Base-by-base conservation (phyloP, 2,113 vertebrate species). In the Saimiri boliviensis region DNA sequence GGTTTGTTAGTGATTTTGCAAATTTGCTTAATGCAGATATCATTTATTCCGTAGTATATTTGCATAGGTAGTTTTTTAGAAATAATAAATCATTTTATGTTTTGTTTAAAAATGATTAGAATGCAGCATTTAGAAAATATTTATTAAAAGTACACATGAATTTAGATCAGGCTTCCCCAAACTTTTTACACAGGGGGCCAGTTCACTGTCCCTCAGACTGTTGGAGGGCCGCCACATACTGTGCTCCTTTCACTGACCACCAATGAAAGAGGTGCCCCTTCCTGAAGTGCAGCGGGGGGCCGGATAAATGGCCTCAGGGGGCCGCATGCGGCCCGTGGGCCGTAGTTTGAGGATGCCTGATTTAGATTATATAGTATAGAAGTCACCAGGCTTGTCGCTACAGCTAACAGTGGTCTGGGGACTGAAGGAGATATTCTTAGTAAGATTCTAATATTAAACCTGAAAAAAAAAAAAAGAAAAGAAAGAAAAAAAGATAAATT, bases 381-480 rank as follows among this genome's bases (percentile, higher is more conserved):
- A 45, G 16, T 56, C 58, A 63, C 21, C 32, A 37, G 74, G 16
- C 25, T 95, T 82, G 56, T 92, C 4, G 45, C 45, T 40, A 45
- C 40, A 86, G 49, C 17, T 45, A 68, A 70, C 5, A 54, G 45
- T 73, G 56, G 88, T 95, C 25, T 83, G 30, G n/a, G 66, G 30
- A 77, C 11, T 45, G 35, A n/a, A 87, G 49, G 45, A 93, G 93
- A 58, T 82, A 86, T 81, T 56, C 16, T 89, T 58, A 84, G 77
- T 86, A 45, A 97, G 12, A 89, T 82, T 93, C 83, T 86, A 91
- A 81, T 85, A 81, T 45, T 85, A 93, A 92, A 37, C 40, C 19
- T 0, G 4, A 47, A 95, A 80, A 86, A 16, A 90, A 49, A 91
- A 81, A 85, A 82, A 74, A 40, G 4, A 66, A 60, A 82, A 87